phyloP scores from a whole-genome alignment of 2,797 vertebrate genomes.

The Eutrigla gurnardus region DNA sequence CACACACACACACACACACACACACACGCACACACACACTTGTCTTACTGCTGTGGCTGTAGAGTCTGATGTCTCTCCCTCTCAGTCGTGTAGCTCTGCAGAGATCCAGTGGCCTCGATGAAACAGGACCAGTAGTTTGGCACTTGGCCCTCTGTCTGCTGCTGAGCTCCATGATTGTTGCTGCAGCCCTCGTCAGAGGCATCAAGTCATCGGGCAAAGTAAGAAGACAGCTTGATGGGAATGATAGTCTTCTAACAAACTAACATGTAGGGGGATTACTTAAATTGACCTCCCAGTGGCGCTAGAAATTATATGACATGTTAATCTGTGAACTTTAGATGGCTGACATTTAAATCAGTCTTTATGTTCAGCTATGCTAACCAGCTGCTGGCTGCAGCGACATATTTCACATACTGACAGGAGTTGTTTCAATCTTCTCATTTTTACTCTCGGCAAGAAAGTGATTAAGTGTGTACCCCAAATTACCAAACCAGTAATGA shows the following conservation, averaged over 20 bases:
- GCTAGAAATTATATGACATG: background rate
- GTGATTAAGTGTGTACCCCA: background rate
- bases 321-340: too few relatives aligned
- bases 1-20: too few relatives aligned
- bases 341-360: background rate
- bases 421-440: background rate
- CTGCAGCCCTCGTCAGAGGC: conserved; percentile 89
- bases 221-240: conserved; percentile 40
- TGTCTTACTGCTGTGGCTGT: background rate
- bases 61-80: conserved; percentile 18
- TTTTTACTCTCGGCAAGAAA: background rate
- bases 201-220: conserved; percentile 99
- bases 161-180: conserved; percentile 88
- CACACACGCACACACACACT: background rate
- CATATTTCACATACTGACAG: background rate
- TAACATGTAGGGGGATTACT: too few relatives aligned
- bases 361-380: background rate
- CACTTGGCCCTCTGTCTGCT: conserved; percentile 95
- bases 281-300: background rate
- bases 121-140: conserved; percentile 93
- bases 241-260: too few relatives aligned
- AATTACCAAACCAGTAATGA: background rate
- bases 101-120: conserved; percentile 87
- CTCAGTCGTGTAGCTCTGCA: conserved; percentile 88
- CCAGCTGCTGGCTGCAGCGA: background rate